A percentile compares a stretch with the other conserved stretches of the same genome.
These are phyloP conservation scores for Hydropsyche tenuis DNA, from an alignment of 1,140 invertebrate species.

Conservation along the genomic window DNA sequence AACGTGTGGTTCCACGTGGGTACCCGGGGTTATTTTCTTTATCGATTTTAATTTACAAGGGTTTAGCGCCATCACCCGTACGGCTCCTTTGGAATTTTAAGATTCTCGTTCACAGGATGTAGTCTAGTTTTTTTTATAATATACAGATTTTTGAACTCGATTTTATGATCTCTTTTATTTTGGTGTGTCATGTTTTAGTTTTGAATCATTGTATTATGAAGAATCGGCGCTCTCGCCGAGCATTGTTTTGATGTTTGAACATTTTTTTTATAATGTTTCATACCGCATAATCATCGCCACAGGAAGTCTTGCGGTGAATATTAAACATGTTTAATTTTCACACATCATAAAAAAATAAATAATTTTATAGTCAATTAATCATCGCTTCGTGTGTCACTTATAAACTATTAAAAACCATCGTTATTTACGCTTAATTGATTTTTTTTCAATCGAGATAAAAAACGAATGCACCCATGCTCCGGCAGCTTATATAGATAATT, in stretches of 20 bases:
- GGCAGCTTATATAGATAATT: constrained; percentile 38
- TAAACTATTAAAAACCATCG: not conserved
- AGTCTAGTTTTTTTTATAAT: not conserved
- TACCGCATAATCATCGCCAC: constrained; percentile 2
- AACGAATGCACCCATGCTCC: constrained; percentile 5
- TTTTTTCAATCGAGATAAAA: not conserved
- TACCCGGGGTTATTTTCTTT: constrained; percentile 42
- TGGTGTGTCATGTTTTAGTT: constrained; percentile 4
- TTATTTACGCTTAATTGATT: not conserved
- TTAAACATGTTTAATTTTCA: not conserved
- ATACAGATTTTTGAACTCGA: too few species aligned
- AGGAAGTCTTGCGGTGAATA: constrained; percentile 9
- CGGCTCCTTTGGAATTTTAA: constrained; percentile 38
- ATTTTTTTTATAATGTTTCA: not conserved
- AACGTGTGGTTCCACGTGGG: not conserved
- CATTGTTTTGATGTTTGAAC: constrained; percentile 1
- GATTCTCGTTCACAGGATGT: constrained; percentile 7
- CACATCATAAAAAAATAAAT: not conserved
- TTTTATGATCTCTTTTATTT: too few species aligned
- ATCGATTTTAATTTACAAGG: constrained; percentile 49
- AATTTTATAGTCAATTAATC: constrained; percentile 10
- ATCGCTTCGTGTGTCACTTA: constrained; percentile 1
- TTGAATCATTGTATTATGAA: constrained; percentile 7
- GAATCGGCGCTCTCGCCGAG: not conserved
- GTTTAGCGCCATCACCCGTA: constrained; percentile 46